phyloP scores from a whole-genome alignment of 1,140 invertebrate species.

The Hestina assimilis region DNA sequence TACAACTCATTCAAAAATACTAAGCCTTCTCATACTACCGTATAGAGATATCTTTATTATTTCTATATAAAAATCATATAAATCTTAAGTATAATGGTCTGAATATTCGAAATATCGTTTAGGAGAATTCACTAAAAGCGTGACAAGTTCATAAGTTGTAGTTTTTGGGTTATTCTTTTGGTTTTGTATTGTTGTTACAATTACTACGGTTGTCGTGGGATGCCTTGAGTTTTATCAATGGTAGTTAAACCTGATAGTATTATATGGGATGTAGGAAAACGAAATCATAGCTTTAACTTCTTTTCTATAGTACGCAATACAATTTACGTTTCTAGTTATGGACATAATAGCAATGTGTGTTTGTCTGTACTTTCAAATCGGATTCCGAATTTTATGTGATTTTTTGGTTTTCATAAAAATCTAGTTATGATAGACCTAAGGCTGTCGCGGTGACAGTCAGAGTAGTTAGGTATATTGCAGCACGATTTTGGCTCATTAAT shows the following conservation, averaged over 20 bases:
- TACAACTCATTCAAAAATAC: constrained; percentile 1
- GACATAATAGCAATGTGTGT: too few species aligned
- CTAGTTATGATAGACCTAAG: too few species aligned
- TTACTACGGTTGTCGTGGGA: constrained; percentile 22
- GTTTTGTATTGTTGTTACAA: constrained; percentile 13
- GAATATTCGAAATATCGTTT: constrained; percentile 20
- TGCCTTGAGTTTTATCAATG: constrained; percentile 19
- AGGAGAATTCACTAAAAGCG: constrained; percentile 18
- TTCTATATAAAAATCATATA: constrained; percentile 28
- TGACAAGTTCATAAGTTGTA: constrained; percentile 23
- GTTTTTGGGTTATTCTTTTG: constrained; percentile 14
- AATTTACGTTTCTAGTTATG: too few species aligned
- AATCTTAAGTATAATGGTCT: constrained; percentile 20
- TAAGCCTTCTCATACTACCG: constrained; percentile 7
- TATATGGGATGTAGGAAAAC: constrained; percentile 8
- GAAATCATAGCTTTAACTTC: too few species aligned
- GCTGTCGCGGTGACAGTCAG: too few species aligned
- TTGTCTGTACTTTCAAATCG: too few species aligned
- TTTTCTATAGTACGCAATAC: too few species aligned
- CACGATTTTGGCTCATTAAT: too few species aligned
- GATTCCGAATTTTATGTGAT: too few species aligned
- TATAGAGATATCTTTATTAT: constrained; percentile 9
- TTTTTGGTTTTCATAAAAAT: too few species aligned
- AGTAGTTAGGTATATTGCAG: too few species aligned
- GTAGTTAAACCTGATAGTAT: neutral